Percentiles rank a stretch among this genome's conserved stretches.
Conservation (phyloP, 2,113 vertebrate species). For the Thamnophis sirtalis region DNA sequence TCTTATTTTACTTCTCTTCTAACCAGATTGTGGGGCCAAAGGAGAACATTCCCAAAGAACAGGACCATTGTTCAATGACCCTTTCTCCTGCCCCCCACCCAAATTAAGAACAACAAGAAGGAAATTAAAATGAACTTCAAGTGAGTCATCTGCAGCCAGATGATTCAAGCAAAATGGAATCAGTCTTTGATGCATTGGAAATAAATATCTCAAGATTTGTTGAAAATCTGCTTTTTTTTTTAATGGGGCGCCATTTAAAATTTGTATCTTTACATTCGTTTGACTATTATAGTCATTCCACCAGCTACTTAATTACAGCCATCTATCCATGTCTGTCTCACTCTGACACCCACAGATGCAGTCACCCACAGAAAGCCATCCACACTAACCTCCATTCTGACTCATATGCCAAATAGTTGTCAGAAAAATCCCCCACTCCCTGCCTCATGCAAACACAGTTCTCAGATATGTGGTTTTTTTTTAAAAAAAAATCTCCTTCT, state of each 20-base stretch:
- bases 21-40: neutral
- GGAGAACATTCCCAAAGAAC: neutral
- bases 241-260: conserved; percentile 20
- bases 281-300: conserved; percentile 58
- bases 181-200: conserved; percentile 24
- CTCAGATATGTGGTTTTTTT: conserved; percentile 54
- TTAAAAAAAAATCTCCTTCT: conserved; percentile 59
- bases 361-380: conserved; percentile 49
- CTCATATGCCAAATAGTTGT: conserved; percentile 59
- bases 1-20: neutral
- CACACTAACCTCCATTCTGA: conserved; percentile 60
- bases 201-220: conserved; percentile 6
- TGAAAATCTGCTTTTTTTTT: conserved; percentile 18
- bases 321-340: conserved; percentile 63
- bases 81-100: no score
- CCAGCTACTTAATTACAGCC: conserved; percentile 62
- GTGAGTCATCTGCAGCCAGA: conserved; percentile 19
- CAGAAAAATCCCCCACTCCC: conserved; percentile 47
- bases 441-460: conserved; percentile 50
- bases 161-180: conserved; percentile 33
- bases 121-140: neutral
- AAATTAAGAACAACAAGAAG: neutral
- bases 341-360: conserved; percentile 70
- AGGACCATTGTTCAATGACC: neutral
- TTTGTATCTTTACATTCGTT: conserved; percentile 58